Evolutionary conservation across 1,140 invertebrate genomes (phyloP), one percentile per base, ranked within the genome.

Genomic region (Diachasmimorpha longicaudata): DNA sequence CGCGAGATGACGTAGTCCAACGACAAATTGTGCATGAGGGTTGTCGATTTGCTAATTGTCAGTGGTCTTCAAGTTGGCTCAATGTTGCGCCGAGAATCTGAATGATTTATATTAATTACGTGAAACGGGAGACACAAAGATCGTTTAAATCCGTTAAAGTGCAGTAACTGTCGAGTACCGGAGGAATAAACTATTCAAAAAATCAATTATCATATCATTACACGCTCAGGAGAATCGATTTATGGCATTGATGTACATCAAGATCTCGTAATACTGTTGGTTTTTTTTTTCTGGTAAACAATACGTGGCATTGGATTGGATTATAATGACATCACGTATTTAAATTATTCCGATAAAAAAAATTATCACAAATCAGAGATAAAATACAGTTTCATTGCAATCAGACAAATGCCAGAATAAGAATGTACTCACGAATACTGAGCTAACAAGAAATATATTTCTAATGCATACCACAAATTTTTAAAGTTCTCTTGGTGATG

Each of bases 41-140:
- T 73, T 80, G 84, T 83, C 84, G 82, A 85, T 85, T 85, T 77
- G 79, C 78, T 85, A 84, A 85, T 84, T 85, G 78, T 77, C 36
- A 37, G 66, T 68, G 66, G n/a, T 19, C 1, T 36, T 19, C 31
- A 42, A 68, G 31, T 37, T 19, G 11, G 16, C 36, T 23, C 23
- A 4, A 63, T 63, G 58, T 55, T 55, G 9, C 14, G 19, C 21
- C 19, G 58, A 63, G 21, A 63, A 63, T 63, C 58, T 63, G 19
- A 63, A 63, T 23, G 58, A 63, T 63, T 63, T 63, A 63, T 63
- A 63, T 63, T 63, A 63, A 63, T 63, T 63, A 25, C 58, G 8
- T 23, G 3, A 63, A 13, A 14, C 58, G 21, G 4, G 23, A 19
- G 48, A 42, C 13, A 13, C 9, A 13, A 42, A 21, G 14, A 55